Evolutionary conservation across 1,140 invertebrate species (phyloP).

Genomic region (Plutomurus gul): DNA sequence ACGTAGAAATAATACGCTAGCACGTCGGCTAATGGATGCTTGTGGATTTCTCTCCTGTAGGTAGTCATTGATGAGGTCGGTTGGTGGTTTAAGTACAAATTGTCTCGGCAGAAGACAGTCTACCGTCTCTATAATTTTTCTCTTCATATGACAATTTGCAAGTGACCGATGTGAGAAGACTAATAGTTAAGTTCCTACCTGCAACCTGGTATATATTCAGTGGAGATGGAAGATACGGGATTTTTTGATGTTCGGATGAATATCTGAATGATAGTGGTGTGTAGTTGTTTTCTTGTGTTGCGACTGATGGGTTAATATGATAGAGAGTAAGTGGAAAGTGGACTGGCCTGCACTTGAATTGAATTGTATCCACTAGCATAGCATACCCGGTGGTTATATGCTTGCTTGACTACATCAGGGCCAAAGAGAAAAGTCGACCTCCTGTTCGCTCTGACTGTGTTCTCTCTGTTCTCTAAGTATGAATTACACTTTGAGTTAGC

Average conservation of each 20-base stretch:
- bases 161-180: no score
- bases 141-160: slow-evolving; percentile 14
- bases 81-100: not conserved
- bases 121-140: not conserved
- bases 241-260: slow-evolving; percentile 10
- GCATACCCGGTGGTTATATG: no score
- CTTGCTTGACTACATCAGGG: not conserved
- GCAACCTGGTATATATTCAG: no score
- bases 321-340: not conserved
- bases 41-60: not conserved
- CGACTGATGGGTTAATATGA: not conserved
- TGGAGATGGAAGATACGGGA: not conserved
- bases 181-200: no score
- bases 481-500: no score
- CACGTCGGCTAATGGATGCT: not conserved
- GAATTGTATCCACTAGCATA: no score
- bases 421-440: not conserved
- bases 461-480: not conserved
- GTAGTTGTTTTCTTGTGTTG: not conserved
- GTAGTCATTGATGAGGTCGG: not conserved
- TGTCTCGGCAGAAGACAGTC: not conserved
- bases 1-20: not conserved
- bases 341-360: not conserved
- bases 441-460: not conserved
- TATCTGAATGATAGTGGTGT: not conserved